These are phyloP conservation scores for Athrips mouffetella DNA, from an alignment of 2,888 invertebrate species.

Conservation along the genomic window DNA sequence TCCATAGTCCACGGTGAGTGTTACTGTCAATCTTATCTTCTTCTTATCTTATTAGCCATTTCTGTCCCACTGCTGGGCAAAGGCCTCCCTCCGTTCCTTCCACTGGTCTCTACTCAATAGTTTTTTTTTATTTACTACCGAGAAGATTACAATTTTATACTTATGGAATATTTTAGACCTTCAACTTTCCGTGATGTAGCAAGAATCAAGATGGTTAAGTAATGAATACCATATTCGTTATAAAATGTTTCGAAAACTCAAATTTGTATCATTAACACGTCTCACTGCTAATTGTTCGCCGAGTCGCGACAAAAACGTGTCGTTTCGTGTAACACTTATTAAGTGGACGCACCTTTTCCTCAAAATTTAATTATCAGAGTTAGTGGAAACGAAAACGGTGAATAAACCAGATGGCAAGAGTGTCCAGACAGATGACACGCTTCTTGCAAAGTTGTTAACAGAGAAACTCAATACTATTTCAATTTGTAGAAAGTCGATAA, in stretches of 20 bases:
- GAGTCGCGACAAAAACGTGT: slow-evolving; percentile 54
- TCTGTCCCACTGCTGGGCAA: too few relatives aligned
- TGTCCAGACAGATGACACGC: slow-evolving; percentile 29
- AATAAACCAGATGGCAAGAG: slow-evolving; percentile 44
- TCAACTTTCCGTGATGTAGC: not conserved
- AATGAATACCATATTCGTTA: slow-evolving; percentile 37
- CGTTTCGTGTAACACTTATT: slow-evolving; percentile 70
- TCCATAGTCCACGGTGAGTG: too few relatives aligned
- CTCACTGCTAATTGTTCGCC: slow-evolving; percentile 62
- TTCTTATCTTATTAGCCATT: too few relatives aligned
- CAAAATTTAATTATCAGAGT: slow-evolving; percentile 74
- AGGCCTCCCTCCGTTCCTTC: too few relatives aligned
- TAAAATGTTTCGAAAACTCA: slow-evolving; percentile 50
- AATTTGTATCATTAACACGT: slow-evolving; percentile 70
- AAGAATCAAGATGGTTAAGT: slow-evolving; percentile 25
- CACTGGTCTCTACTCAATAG: too few relatives aligned
- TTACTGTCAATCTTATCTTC: too few relatives aligned
- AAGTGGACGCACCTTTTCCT: slow-evolving; percentile 57
- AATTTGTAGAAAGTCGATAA: slow-evolving; percentile 67
- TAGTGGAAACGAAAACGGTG: slow-evolving; percentile 57
- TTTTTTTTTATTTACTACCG: too few relatives aligned
- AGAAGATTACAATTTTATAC: too few relatives aligned
- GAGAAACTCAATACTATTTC: slow-evolving; percentile 46
- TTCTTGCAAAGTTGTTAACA: slow-evolving; percentile 63
- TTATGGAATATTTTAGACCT: not conserved